Conservation (phyloP, 2,797 vertebrate species). For the Sebastes elongatus region DNA sequence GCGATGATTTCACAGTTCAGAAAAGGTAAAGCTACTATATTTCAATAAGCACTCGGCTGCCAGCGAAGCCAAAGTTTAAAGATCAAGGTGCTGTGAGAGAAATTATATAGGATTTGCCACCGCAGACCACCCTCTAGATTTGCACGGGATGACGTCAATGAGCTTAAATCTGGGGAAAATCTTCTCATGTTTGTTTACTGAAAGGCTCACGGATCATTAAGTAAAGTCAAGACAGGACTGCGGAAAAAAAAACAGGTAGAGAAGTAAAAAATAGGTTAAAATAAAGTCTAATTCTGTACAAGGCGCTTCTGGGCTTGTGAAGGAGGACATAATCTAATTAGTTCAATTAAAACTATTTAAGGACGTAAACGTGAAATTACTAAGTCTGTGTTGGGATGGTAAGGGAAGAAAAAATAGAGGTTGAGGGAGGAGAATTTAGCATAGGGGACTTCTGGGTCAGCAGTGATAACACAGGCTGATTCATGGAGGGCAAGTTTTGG, state of each 20-base stretch:
- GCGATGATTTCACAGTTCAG: slow-evolving; percentile 12
- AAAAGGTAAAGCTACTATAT: slow-evolving; percentile 14
- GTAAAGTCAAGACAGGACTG: slow-evolving; percentile 45
- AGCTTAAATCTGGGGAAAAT: slow-evolving; percentile 54
- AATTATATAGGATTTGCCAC: slow-evolving; percentile 51
- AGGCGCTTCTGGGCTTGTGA: slow-evolving; percentile 52
- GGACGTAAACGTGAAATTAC: slow-evolving; percentile 42
- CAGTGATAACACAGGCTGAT: slow-evolving; percentile 39
- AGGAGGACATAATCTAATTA: slow-evolving; percentile 68
- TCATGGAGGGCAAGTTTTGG: slow-evolving; percentile 26
- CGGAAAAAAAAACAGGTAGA: slow-evolving; percentile 22
- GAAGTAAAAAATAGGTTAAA: slow-evolving; percentile 56
- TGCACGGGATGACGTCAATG: slow-evolving; percentile 48
- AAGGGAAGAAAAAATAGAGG: slow-evolving; percentile 10
- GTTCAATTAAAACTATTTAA: slow-evolving; percentile 66
- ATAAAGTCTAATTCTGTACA: slow-evolving; percentile 57
- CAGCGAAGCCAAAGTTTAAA: slow-evolving; percentile 30
- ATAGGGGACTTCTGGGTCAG: slow-evolving; percentile 43
- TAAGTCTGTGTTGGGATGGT: slow-evolving; percentile 37
- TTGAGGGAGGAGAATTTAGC: slow-evolving; percentile 37
- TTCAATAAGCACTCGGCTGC: slow-evolving; percentile 4
- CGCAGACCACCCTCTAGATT: slow-evolving; percentile 43
- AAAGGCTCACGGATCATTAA: slow-evolving; percentile 50
- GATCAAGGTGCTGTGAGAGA: slow-evolving; percentile 41
- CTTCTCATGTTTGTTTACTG: slow-evolving; percentile 52